Percentiles rank a stretch among this genome's conserved stretches.
phyloP scores from a whole-genome alignment of 2,113 vertebrate genomes.

The Cinclus mexicanus region DNA sequence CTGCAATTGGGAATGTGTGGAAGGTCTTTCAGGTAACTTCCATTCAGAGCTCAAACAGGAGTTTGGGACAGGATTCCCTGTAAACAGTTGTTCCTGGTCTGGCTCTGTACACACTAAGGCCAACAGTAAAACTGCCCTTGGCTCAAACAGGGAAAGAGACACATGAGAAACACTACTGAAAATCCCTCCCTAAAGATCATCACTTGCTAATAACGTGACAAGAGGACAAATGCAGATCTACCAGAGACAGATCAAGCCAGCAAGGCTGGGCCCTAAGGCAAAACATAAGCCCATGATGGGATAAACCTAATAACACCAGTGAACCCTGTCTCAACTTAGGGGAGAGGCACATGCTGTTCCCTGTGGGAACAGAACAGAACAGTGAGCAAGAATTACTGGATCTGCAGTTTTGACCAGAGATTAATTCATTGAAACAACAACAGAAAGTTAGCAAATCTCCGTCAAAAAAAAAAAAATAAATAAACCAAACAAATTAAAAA shows the following conservation, averaged over 20 bases:
- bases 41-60: neutral
- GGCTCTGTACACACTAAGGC: neutral
- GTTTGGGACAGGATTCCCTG: neutral
- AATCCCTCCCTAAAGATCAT: neutral
- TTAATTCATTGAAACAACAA: neutral
- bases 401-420: neutral
- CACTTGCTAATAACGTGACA: neutral
- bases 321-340: neutral
- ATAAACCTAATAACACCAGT: neutral
- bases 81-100: neutral
- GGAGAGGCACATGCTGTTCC: neutral
- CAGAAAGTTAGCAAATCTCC: neutral
- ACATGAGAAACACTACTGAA: neutral
- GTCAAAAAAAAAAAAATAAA: neutral
- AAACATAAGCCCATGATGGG: neutral
- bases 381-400: conserved; percentile 4
- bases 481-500: fast-evolving
- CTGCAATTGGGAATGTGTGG: neutral
- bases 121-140: neutral
- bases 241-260: neutral
- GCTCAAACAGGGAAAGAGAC: neutral
- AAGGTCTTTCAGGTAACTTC: neutral
- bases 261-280: neutral
- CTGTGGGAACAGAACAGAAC: neutral
- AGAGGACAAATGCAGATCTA: neutral